Conservation (phyloP, 2,113 vertebrate genomes). For the Diphyllodes magnificus region DNA sequence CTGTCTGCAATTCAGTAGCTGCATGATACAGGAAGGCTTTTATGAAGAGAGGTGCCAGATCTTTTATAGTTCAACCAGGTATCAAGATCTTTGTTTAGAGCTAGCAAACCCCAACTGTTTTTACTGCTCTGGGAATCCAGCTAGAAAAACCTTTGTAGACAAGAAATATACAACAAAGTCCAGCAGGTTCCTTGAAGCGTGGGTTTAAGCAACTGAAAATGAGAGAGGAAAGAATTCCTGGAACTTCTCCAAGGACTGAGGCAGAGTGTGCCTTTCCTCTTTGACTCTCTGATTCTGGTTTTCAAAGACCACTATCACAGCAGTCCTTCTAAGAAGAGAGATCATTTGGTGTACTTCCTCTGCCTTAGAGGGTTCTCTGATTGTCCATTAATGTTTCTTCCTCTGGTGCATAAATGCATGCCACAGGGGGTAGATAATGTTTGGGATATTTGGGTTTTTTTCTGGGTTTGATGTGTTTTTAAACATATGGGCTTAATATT, state of each 20-base stretch:
- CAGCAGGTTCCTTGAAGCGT: neutral
- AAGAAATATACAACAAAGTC: neutral
- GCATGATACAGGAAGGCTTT: neutral
- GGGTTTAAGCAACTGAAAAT: neutral
- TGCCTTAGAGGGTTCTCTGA: neutral
- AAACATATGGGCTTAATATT: neutral
- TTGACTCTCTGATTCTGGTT: neutral
- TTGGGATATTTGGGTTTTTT: neutral
- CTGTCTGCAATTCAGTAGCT: neutral
- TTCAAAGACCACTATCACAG: conserved; percentile 20
- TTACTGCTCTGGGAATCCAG: neutral
- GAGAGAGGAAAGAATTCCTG: neutral
- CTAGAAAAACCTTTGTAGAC: neutral
- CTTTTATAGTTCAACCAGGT: neutral
- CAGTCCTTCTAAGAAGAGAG: neutral
- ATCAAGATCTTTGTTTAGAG: neutral
- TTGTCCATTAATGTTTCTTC: neutral
- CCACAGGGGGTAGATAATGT: neutral
- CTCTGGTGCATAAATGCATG: neutral
- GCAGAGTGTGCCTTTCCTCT: neutral
- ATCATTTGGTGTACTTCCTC: neutral
- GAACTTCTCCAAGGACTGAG: neutral
- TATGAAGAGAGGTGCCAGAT: neutral
- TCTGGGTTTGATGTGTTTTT: neutral
- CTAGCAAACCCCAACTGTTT: neutral